phyloP scores from a whole-genome alignment of 1,140 invertebrate species.

The Bombus balteatus region DNA sequence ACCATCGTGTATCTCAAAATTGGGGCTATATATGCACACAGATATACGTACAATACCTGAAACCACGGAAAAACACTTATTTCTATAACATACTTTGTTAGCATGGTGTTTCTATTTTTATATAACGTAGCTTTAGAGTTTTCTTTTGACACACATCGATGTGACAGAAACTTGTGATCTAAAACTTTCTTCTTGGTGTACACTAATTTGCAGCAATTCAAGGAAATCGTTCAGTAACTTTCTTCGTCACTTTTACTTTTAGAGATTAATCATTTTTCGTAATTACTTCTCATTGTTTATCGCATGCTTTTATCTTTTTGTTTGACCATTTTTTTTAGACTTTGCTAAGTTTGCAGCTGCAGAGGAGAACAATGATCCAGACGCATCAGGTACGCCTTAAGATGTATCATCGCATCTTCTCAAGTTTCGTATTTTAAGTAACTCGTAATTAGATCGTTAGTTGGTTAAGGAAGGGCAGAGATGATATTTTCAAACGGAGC shows the following conservation, averaged over 20 bases:
- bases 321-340: constrained; percentile 81
- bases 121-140: not conserved
- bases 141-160: not conserved
- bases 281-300: constrained; percentile 68
- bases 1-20: not conserved
- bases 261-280: constrained; percentile 46
- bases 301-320: constrained; percentile 81
- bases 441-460: constrained; percentile 12
- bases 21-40: not conserved
- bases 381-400: constrained; percentile 75
- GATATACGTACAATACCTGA: constrained; percentile 19
- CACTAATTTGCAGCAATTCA: constrained; percentile 8
- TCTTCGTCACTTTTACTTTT: not conserved
- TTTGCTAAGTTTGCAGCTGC: constrained; percentile 81
- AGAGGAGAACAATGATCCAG: constrained; percentile 75
- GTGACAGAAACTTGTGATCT: constrained; percentile 3
- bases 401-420: constrained; percentile 8
- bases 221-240: constrained; percentile 19
- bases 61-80: constrained; percentile 19
- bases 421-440: not conserved
- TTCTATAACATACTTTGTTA: constrained; percentile 7
- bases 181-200: constrained; percentile 20
- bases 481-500: not conserved
- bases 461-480: not conserved
- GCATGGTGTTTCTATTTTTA: constrained; percentile 49